Evolutionary conservation across 2,888 invertebrate species (phyloP).

Genomic region (Cheilosia grossa): DNA sequence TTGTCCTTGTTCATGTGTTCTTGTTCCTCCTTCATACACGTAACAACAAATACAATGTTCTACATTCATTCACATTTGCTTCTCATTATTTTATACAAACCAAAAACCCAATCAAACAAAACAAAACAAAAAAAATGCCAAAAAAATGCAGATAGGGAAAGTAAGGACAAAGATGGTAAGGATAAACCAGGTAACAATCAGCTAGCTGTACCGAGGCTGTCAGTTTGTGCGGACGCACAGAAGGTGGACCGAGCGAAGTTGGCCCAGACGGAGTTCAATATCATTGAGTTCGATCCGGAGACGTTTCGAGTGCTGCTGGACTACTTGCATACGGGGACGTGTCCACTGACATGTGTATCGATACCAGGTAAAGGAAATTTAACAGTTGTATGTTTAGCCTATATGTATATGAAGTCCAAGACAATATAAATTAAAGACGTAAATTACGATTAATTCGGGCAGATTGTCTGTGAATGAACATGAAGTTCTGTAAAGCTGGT

Average conservation of each 20-base stretch:
- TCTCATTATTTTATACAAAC: constrained; percentile 54
- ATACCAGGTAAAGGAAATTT: constrained; percentile 88
- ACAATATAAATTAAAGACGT: no score
- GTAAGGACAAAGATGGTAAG: constrained; percentile 90
- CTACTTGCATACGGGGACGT: constrained; percentile 96
- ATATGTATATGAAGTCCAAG: no score
- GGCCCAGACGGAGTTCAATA: constrained; percentile 97
- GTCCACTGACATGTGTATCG: constrained; percentile 94
- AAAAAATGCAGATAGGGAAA: constrained; percentile 88
- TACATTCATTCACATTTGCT: constrained; percentile 65
- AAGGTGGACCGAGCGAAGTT: constrained; percentile 96
- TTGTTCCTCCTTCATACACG: constrained; percentile 29
- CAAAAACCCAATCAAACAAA: constrained; percentile 34
- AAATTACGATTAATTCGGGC: no score
- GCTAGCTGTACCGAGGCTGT: constrained; percentile 92
- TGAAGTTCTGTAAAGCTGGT: no score
- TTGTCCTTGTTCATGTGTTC: constrained; percentile 45
- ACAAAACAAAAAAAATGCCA: constrained; percentile 15
- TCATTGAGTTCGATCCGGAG: constrained; percentile 97
- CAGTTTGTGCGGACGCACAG: constrained; percentile 96
- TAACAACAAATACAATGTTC: constrained; percentile 51
- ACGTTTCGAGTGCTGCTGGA: constrained; percentile 95
- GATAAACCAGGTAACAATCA: constrained; percentile 89
- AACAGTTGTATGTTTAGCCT: background rate
- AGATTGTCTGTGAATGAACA: no score